Conservation (phyloP, 2,113 vertebrate species). For the Isichthys henryi region DNA sequence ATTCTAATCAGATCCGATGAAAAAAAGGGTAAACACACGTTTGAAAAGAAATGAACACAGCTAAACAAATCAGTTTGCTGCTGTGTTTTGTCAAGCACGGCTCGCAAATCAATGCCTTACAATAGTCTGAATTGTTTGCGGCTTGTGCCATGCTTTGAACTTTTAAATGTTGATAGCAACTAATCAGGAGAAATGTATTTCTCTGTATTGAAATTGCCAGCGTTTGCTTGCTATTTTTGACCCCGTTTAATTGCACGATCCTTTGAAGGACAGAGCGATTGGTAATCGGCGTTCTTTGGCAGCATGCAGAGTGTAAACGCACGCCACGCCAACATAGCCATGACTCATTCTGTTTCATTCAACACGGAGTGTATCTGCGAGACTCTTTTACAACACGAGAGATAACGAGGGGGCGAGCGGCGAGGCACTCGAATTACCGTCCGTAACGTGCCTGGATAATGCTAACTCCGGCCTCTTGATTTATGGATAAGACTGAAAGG, state of each 20-base stretch:
- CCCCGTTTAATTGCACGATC: background rate
- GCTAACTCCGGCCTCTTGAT: background rate
- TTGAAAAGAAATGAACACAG: conserved; percentile 26
- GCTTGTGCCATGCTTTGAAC: background rate
- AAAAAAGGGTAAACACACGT: conserved; percentile 4
- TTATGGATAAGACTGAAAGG: conserved; percentile 5
- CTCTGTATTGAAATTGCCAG: background rate
- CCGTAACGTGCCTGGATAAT: background rate
- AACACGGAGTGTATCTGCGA: background rate
- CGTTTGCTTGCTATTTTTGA: background rate
- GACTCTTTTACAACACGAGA: background rate
- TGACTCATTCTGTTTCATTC: conserved; percentile 21
- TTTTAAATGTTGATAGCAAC: background rate
- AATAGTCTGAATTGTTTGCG: background rate
- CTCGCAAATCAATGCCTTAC: background rate
- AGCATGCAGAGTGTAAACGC: background rate
- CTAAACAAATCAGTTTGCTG: too few species aligned
- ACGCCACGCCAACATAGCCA: background rate
- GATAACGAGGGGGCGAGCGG: background rate
- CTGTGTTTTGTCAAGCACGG: background rate
- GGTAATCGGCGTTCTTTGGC: background rate
- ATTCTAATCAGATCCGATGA: conserved; percentile 61
- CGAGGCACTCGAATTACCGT: background rate
- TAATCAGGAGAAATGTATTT: conserved; percentile 1
- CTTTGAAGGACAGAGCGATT: conserved; percentile 3